phyloP scores from a whole-genome alignment of 2,797 vertebrate genomes.

The Coracias cyanogaster region DNA sequence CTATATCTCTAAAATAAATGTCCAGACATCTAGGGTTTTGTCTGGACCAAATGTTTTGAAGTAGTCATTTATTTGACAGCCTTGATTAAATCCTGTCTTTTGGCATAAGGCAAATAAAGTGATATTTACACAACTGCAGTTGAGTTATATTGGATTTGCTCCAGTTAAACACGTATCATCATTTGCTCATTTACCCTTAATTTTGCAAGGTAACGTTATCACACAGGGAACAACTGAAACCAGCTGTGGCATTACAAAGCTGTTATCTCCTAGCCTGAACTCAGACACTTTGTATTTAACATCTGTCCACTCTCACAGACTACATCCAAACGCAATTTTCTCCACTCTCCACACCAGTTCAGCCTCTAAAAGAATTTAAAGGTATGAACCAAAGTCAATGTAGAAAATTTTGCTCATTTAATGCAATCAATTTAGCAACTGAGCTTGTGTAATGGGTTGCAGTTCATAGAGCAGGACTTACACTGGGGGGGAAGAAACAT shows the following conservation, averaged over 20 bases:
- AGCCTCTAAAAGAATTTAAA: neutral
- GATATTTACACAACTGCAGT: neutral
- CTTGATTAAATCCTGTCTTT: neutral
- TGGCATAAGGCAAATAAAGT: neutral
- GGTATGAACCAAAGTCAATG: neutral
- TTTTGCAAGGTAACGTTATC: neutral
- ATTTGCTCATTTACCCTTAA: neutral
- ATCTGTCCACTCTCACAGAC: neutral
- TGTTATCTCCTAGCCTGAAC: slow-evolving; percentile 3
- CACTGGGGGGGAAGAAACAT: neutral
- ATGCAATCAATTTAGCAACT: neutral
- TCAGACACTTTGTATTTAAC: neutral
- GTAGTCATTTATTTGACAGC: neutral
- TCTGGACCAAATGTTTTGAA: neutral
- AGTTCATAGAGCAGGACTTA: neutral
- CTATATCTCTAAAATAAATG: neutral
- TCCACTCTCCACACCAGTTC: neutral
- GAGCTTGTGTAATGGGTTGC: neutral
- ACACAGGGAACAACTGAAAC: neutral
- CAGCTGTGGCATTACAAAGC: neutral
- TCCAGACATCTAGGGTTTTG: neutral
- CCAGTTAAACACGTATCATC: neutral
- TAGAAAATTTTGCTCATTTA: neutral
- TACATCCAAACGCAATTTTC: neutral
- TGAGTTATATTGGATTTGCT: neutral